A percentile compares a stretch with the other conserved stretches of the same genome.
Evolutionary conservation across 2,888 invertebrate genomes (phyloP).

Genomic region (Xiphydria camelus): DNA sequence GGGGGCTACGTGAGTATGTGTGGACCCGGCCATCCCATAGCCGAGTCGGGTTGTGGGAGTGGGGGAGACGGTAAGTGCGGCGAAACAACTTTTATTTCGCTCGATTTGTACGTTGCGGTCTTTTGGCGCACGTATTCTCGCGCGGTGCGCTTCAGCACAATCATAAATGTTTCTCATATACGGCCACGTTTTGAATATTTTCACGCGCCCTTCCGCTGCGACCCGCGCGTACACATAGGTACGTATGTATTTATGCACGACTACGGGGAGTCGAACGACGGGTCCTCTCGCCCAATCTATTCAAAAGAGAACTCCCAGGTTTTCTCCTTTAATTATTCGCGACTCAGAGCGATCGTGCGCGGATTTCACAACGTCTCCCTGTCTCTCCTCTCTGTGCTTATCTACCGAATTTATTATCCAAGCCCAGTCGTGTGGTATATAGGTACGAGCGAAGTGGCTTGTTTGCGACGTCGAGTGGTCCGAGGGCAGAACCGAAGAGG

Average conservation of each 20-base stretch:
- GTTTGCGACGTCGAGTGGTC: conserved; percentile 48
- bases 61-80: background rate
- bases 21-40: conserved; percentile 10
- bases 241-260: no score
- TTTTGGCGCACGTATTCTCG: background rate
- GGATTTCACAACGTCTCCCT: no score
- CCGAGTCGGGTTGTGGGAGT: background rate
- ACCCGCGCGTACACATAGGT: no score
- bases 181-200: background rate
- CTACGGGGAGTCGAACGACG: no score
- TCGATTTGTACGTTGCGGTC: conserved; percentile 1
- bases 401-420: conserved; percentile 37
- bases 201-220: background rate
- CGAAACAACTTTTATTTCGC: background rate
- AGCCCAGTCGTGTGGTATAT: conserved; percentile 16
- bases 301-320: no score
- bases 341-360: background rate
- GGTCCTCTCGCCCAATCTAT: no score
- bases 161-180: background rate
- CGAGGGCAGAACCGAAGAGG: conserved; percentile 43
- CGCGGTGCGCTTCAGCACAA: background rate
- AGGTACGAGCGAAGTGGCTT: conserved; percentile 36
- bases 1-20: no score
- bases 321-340: no score
- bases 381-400: conserved; percentile 37